Base-by-base conservation (phyloP, 2,113 vertebrate species). In the Podilymbus podiceps region DNA sequence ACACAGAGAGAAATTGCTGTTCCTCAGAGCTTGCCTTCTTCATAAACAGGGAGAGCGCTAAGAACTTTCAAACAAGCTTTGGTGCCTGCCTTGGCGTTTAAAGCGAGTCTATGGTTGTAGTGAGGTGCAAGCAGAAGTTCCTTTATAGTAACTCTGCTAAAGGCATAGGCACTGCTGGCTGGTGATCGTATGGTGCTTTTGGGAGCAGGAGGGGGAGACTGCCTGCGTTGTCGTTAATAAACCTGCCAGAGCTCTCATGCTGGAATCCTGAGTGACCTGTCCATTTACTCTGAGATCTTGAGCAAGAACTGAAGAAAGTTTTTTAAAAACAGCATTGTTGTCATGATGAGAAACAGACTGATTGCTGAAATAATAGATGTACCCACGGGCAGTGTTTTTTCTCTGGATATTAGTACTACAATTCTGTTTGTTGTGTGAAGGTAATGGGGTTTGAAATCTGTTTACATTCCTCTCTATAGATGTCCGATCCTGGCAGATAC, bases 401-500 rank as follows among this genome's bases (percentile, higher is more conserved):
- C 27, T 92, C 33, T 78, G 52, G 18, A 6, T 90, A 12, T 63
- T 68, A 35, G 35, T 47, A 20, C 35, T 75, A 2, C n/a, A 74
- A 0, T 38, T 50, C 50, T 60, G 14, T 55, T 73, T 3, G 1
- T 24, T n/a, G 18, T 52, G 31, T 27, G 66, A 76, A 76, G 14
- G 22, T 49, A 20, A 5, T 63, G 38, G 28, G 5, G 9, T 56
- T 49, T 85, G 80, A 75, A 46, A 90, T 38, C 24, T 73, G 16
- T 62, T 80, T 63, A 3, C 28, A 2, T 93, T 85, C 18, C 18
- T 63, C 55, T 85, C 85, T 71, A 17, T 95, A 99, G 99, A 98
- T 98, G 94, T 97, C 97, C 1, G 99, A 99, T 85, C 99, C 99
- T 11, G 99, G 99, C 73, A 97, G 99, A 84, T 99, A 99, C 95